Percentiles rank a stretch among this genome's conserved stretches.
phyloP scores from a whole-genome alignment of 2,113 vertebrate species.

The Tachysurus vachellii region DNA sequence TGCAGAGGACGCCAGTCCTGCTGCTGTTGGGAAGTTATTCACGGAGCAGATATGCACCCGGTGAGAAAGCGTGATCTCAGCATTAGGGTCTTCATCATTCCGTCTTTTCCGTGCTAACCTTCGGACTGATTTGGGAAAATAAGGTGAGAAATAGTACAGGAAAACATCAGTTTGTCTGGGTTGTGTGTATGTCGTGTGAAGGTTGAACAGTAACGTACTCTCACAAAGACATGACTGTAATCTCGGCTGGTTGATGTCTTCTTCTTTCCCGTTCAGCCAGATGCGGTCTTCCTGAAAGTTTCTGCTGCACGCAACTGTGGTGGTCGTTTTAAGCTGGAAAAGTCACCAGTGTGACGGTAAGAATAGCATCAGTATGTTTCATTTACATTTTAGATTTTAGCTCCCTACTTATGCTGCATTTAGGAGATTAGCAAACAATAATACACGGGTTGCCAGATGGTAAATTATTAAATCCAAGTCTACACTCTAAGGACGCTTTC shows the following conservation, averaged over 20 bases:
- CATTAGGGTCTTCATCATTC: constrained; percentile 51
- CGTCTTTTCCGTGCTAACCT: constrained; percentile 82
- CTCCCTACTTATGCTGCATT: background rate
- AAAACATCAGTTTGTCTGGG: background rate
- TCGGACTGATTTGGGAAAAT: constrained; percentile 73
- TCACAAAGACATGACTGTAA: constrained; percentile 89
- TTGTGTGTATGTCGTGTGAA: background rate
- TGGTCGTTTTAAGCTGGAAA: constrained; percentile 87
- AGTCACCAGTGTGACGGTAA: background rate
- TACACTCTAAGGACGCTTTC: background rate
- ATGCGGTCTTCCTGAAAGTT: constrained; percentile 85
- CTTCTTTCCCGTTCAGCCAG: constrained; percentile 90
- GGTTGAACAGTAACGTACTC: constrained; percentile 69
- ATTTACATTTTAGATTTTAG: background rate
- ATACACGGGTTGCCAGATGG: background rate
- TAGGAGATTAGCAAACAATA: background rate
- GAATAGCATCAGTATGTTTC: background rate
- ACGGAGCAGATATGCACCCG: constrained; percentile 88
- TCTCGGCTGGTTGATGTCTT: constrained; percentile 80
- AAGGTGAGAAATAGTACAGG: background rate
- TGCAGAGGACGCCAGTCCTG: constrained; percentile 91
- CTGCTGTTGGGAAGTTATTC: constrained; percentile 95
- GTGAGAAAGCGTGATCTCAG: constrained; percentile 66
- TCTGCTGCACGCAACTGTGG: constrained; percentile 80
- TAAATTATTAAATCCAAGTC: background rate